Conservation (phyloP, 2,113 vertebrate genomes). For the Paedocypris sp. region DNA sequence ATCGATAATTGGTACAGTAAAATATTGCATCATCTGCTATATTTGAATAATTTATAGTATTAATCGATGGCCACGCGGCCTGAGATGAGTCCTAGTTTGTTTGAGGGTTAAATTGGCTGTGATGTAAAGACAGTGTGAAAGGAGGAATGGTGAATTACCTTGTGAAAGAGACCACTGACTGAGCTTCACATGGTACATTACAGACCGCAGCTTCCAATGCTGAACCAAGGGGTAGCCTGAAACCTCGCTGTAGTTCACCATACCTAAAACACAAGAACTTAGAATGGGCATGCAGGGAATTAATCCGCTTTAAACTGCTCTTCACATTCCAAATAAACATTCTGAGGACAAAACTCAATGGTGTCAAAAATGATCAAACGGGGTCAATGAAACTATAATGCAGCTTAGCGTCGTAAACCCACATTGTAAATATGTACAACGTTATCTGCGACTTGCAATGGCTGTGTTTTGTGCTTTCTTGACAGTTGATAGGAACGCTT, state of each 20-base stretch:
- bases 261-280: conserved; percentile 63
- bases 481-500: background rate
- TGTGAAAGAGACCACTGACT: conserved; percentile 85
- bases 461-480: background rate
- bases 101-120: too few species aligned
- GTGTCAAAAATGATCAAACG: too few species aligned
- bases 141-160: conserved; percentile 57
- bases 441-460: background rate
- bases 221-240: conserved; percentile 88
- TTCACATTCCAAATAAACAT: too few species aligned
- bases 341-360: too few species aligned
- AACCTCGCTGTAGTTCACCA: conserved; percentile 99
- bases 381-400: background rate
- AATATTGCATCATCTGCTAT: too few species aligned
- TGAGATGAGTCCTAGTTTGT: too few species aligned
- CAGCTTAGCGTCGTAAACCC: too few species aligned
- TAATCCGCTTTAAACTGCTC: too few species aligned
- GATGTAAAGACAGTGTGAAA: background rate
- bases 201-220: conserved; percentile 86
- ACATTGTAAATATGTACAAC: background rate
- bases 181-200: conserved; percentile 89
- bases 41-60: too few species aligned
- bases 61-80: too few species aligned
- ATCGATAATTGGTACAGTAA: too few species aligned
- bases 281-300: too few species aligned